phyloP scores from a whole-genome alignment of 2,113 vertebrate species.

The Halichoerus grypus region DNA sequence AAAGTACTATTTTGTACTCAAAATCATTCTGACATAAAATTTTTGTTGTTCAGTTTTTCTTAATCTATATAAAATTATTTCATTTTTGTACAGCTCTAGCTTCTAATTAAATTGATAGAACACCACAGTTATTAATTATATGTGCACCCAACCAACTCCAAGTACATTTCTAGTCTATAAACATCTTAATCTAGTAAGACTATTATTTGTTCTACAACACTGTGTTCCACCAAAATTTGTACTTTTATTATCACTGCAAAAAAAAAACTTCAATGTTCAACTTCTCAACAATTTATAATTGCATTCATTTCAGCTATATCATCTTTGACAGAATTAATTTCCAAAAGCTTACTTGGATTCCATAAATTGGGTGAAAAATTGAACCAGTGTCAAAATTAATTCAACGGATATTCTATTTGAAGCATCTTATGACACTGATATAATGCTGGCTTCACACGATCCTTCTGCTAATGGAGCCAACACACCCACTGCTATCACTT shows the following conservation, averaged over 20 bases:
- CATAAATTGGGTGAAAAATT: constrained; percentile 31
- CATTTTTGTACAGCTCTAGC: neutral
- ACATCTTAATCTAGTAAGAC: constrained; percentile 65
- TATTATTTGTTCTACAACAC: constrained; percentile 58
- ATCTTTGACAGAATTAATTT: constrained; percentile 46
- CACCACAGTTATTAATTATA: constrained; percentile 28
- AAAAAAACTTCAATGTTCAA: neutral
- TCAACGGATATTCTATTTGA: neutral
- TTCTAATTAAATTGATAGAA: constrained; percentile 52
- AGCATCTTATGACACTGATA: neutral
- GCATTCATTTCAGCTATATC: neutral
- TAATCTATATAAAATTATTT: constrained; percentile 34
- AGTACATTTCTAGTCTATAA: constrained; percentile 65
- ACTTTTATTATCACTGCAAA: constrained; percentile 7
- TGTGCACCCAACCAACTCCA: constrained; percentile 50
- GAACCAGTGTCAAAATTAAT: constrained; percentile 43
- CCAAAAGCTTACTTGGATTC: constrained; percentile 18
- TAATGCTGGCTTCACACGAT: neutral
- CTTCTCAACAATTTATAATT: constrained; percentile 47
- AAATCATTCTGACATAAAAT: constrained; percentile 43
- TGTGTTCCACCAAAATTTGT: constrained; percentile 58
- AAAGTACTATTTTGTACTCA: neutral
- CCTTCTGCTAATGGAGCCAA: neutral
- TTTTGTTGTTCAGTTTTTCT: constrained; percentile 41
- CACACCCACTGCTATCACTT: neutral